Evolutionary conservation across 2,888 invertebrate genomes (phyloP), one percentile per base, ranked within the genome.

Genomic region (Acutogordius australiensis): DNA sequence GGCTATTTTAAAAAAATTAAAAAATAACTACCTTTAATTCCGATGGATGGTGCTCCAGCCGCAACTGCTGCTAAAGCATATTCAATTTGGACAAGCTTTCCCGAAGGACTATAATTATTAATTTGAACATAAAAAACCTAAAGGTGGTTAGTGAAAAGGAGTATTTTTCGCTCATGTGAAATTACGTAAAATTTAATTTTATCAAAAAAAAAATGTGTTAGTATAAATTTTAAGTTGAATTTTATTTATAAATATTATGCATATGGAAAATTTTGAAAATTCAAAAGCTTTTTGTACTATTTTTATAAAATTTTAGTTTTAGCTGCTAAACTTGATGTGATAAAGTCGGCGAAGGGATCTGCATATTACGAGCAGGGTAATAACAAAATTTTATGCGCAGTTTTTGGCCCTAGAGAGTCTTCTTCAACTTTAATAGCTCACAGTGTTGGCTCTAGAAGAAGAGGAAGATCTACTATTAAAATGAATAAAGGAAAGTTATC

Each of bases 31-130:
- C 84, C 84, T 80, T 90, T 88, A 62, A 99, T 91, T 45, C 94
- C 97, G 64, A 99, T 94, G 62, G 94, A 90, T 1, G 94, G 90
- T 1, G 94, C 91, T 62, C 97, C 97, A 63, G 90, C 87, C 62
- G 88, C 85, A 28, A 97, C 97, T 30, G 97, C 97, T 61, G 91
- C 90, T 71, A 97, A 76, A 1, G 97, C 97, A 82, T 97, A 97
- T 76, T 99, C 97, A 66, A 99, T 90, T 75, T 97, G 97, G 61
- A 99, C 94, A 67, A 97, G 76, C 75, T 99, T 99, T 65, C 97
- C 97, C 28, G 94, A 94, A 23, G 97, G 97, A 71, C 94, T 97
- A 74, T 60, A 70, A 60, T 45, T 61, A 60, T 59, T n/a, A 26
- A 59, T 59, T 8, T 8, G 18, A 37, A 44, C 28, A 21, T 23